These are phyloP conservation scores for Cottoperca gobio DNA, from an alignment of 2,797 vertebrate genomes.

Conservation along the genomic window DNA sequence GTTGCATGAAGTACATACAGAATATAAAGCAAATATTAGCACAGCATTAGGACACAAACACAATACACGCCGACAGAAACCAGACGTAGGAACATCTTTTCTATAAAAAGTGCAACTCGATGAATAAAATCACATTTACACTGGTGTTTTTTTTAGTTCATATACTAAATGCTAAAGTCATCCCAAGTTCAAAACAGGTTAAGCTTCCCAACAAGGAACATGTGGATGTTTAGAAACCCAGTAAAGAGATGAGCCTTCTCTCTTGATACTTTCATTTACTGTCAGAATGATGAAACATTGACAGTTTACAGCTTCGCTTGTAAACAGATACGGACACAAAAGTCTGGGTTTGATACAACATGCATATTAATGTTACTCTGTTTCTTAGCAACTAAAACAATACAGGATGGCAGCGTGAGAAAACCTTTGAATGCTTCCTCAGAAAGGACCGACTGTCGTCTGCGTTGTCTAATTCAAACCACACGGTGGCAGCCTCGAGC, in stretches of 20 bases:
- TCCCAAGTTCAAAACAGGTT: background rate
- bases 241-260: background rate
- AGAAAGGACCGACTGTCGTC: too few relatives aligned
- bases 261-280: too few relatives aligned
- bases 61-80: conserved; percentile 45
- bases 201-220: background rate
- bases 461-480: too few relatives aligned
- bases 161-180: background rate
- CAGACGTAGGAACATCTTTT: conserved; percentile 34
- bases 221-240: background rate
- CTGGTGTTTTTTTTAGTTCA: background rate
- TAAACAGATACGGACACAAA: too few relatives aligned
- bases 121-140: background rate
- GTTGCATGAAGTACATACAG: conserved; percentile 41
- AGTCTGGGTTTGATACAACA: background rate
- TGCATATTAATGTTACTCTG: background rate
- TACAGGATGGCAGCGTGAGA: background rate
- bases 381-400: background rate
- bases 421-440: background rate
- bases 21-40: conserved; percentile 68
- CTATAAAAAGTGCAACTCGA: background rate
- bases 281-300: too few relatives aligned
- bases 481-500: conserved; percentile 35
- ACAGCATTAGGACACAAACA: conserved; percentile 42
- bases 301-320: too few relatives aligned